Base-by-base conservation (phyloP, 2,113 vertebrate species). In the Kryptolebias marmoratus region DNA sequence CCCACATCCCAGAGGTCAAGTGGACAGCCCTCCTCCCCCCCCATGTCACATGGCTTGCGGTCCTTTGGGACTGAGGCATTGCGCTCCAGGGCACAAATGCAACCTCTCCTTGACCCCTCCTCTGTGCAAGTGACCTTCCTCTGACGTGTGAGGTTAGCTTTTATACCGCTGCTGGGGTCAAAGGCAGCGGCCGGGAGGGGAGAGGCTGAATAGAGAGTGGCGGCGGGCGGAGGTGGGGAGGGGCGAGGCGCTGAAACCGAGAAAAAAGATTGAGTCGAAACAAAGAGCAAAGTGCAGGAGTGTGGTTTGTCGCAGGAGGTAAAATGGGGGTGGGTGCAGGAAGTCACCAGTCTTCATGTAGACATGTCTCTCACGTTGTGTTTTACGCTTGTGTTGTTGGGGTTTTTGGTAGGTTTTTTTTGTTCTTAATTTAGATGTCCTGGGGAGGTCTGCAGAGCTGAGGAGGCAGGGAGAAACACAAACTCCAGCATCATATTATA, bases 91-190 rank as follows among this genome's bases (percentile, higher is more conserved):
- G 75, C 80, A 81, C n/a, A n/a, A 68, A 82, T 13, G 49, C 69
- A 73, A 82, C 91, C 89, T 90, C 84, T 77, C 85, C 76, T 83
- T 91, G 90, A 92, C 90, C 89, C 87, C 77, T 80, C 27, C 63
- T 44, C 77, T 77, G 87, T 80, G 86, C 73, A 16, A 48, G 69
- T 79, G 86, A 91, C 91, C 90, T 88, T 80, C 80, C 75, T 52
- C 66, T 87, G 85, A 88, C 75, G 81, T 76, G 81, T 72, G 48
- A 81, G 85, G 86, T 85, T 83, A 74, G 83, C 75, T 84, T 88
- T 79, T 84, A 71, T 81, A 71, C 79, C 71, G 75, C 64, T 54
- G 84, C 52, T 7, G 82, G 79, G 88, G 90, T 92, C 91, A 89
- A 90, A 89, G 79, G 83, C 89, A 87, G 68, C 16, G 74, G 65